phyloP scores from a whole-genome alignment of 2,113 vertebrate genomes.

The Ceyx cyanopectus region DNA sequence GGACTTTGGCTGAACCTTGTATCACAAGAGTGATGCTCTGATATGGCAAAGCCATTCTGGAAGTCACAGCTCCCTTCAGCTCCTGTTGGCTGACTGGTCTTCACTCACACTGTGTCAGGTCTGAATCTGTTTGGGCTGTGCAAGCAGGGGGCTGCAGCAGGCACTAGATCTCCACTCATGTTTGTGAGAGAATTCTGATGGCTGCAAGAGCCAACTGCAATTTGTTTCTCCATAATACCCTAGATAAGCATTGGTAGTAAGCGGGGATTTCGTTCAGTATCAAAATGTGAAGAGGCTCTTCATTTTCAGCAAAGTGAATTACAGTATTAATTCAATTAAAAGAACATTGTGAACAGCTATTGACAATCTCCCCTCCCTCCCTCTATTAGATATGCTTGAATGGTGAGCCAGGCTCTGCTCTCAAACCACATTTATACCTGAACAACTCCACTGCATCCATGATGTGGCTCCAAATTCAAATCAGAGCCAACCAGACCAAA shows the following conservation, averaged over 20 bases:
- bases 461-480: slow-evolving; percentile 38
- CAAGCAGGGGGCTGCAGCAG: neutral
- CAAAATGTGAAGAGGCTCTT: neutral
- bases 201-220: neutral
- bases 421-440: slow-evolving; percentile 42
- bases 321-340: slow-evolving; percentile 37
- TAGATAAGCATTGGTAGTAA: neutral
- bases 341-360: slow-evolving; percentile 6
- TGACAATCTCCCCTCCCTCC: neutral
- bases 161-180: neutral
- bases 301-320: slow-evolving; percentile 9
- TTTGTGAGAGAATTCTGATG: neutral
- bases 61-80: neutral
- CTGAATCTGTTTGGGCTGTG: neutral
- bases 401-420: neutral
- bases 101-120: neutral
- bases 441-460: slow-evolving; percentile 14
- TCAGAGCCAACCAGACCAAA: slow-evolving; percentile 16
- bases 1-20: neutral
- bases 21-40: neutral
- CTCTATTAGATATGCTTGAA: slow-evolving; percentile 37
- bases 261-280: neutral
- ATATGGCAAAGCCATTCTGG: neutral
- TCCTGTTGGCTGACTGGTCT: neutral
- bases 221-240: neutral